Evolutionary conservation across 2,888 invertebrate genomes (phyloP), one percentile per base, ranked within the genome.

Genomic region (Hirtodrosophila duncani): DNA sequence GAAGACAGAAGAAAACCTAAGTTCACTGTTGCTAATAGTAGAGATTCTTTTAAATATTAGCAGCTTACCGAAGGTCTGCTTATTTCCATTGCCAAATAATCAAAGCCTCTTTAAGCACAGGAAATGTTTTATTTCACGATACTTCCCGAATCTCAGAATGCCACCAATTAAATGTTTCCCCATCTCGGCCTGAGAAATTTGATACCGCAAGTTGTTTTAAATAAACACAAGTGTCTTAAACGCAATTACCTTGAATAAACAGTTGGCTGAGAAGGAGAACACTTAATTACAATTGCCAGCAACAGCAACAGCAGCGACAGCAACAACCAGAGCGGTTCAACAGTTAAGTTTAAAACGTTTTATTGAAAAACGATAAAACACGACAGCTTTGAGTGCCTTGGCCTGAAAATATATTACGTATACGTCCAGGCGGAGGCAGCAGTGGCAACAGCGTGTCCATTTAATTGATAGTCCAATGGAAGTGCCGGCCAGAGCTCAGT

Each of bases 391-490:
- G 4, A 5, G 3, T 8, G 43, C 5, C 24, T 13, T 13, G 7
- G n/a, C 3, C 1, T 4, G 9, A n/a, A 23, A 18, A 16, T 31
- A 29, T 29, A 31, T 41, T 36, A 39, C 23, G 27, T 27, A 27
- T 9, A 45, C 29, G 42, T 21, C 27, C 4, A 3, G 33, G 3
- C 3, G 4, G 8, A 2, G 33, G 26, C 18, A 14, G 14, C 14
- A 43, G 21, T 9, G 23, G 23, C 10, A 39, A n/a, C n/a, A 3
- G 17, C 16, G 11, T 11, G 37, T 30, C 53, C 63, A 59, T 66
- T 55, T 51, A 58, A 65, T 68, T 51, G 30, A 31, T 24, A 52
- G 53, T 58, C 31, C 17, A 36, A 24, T 24, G 33, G 20, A 57
- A 43, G 21, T 17, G 26, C 39, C 33, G 51, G n/a, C n/a, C n/a